Evolutionary conservation across 2,797 vertebrate genomes (phyloP).

Genomic region (Poecilia velifera): DNA sequence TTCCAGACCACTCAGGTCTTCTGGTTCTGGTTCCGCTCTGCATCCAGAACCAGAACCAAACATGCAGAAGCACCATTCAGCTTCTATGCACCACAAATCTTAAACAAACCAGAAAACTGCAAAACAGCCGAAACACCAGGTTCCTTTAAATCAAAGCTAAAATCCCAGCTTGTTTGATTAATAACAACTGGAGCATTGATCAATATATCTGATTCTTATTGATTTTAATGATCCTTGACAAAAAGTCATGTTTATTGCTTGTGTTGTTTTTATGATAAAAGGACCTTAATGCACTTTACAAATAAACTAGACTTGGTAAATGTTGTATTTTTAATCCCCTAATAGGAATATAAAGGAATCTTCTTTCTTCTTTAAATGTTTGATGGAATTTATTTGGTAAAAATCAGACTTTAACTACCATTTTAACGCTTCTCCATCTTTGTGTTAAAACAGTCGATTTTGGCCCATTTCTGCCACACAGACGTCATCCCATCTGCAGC

Average conservation of each 20-base stretch:
- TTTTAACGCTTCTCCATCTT: slow-evolving; percentile 30
- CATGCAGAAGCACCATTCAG: no score
- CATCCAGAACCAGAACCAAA: no score
- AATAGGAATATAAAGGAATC: not conserved
- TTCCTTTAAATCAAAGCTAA: not conserved
- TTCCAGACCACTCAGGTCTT: no score
- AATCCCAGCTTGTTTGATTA: not conserved
- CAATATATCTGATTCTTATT: not conserved
- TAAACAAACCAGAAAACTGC: not conserved
- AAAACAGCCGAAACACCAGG: not conserved
- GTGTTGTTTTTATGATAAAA: not conserved
- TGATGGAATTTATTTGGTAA: not conserved
- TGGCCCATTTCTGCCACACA: slow-evolving; percentile 36
- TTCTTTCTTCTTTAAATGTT: not conserved
- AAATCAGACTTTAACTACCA: not conserved
- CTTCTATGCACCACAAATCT: not conserved
- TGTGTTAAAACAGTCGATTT: slow-evolving; percentile 46
- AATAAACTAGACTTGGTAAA: not conserved
- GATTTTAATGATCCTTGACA: no score
- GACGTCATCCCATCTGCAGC: slow-evolving; percentile 56
- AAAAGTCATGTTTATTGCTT: not conserved
- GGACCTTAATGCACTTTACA: not conserved
- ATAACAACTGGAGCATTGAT: not conserved
- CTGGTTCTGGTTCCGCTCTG: not conserved
- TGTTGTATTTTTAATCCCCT: not conserved